Base-by-base conservation (phyloP, 2,888 invertebrate genomes). In the Eueremaeus valkanovi region DNA sequence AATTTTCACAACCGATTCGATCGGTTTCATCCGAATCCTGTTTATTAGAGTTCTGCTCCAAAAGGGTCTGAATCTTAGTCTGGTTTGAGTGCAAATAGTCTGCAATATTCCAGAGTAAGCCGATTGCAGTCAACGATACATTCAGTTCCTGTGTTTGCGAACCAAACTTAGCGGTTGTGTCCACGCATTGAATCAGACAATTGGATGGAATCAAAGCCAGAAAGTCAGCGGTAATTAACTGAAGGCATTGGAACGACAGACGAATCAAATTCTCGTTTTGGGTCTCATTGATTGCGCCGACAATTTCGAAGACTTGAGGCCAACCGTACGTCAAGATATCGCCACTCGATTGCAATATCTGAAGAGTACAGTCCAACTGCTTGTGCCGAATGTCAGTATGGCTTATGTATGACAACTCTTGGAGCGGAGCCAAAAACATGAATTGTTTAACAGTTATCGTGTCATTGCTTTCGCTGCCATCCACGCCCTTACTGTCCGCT, bases 41-140 rank as follows among this genome's bases (percentile, higher is more conserved):
- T 21, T 45, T 49, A 29, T 45, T 31, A 33, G n/a, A 18, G 16
- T 24, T 49, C 42, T 76, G 40, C 18, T 74, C 72, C 92, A 90
- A 82, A 92, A 92, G 1, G 21, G 58, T 29, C 45, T 76, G 72
- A 36, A 80, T 79, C 74, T 78, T 78, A 80, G 92, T 92, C 81
- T 93, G 91, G 84, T 95, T 95, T 87, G 96, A 95, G 86, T 92
- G 95, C 81, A 97, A 90, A 83, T 95, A 96, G 85, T 98, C 98
- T 0, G 96, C 95, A 81, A 98, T 95, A 83, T 97, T 98, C 98
- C 97, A 98, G 95, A 97, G 91, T 73, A 96, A 86, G 24, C 97
- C 97, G 73, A 99, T 93, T 58, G 98, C 96, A 6, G 97, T 97
- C 55, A 99, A 87, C 36, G 95, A 95, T 82, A 98, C 96, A 85